A percentile compares a stretch with the other conserved stretches of the same genome.
phyloP scores from a whole-genome alignment of 2,113 vertebrate species.

The Hippotragus niger region DNA sequence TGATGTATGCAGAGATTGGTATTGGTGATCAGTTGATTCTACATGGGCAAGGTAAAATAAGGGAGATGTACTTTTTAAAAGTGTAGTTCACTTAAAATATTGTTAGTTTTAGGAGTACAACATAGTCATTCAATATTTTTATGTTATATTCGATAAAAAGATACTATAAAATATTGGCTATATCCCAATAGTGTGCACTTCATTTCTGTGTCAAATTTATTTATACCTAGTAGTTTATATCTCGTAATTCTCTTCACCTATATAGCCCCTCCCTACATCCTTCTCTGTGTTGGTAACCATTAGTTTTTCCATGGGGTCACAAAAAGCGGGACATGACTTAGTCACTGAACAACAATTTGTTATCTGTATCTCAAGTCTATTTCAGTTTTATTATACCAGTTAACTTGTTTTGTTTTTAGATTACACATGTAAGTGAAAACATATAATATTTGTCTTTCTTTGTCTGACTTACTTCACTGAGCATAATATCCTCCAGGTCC shows the following conservation, averaged over 20 bases:
- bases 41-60: background rate
- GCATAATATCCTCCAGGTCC: background rate
- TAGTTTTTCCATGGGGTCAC: background rate
- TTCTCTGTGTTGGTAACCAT: background rate
- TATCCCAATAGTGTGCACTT: background rate
- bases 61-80: background rate
- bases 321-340: background rate
- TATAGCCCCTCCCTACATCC: background rate
- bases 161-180: background rate
- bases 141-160: background rate
- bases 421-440: background rate
- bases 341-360: background rate
- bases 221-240: background rate
- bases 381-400: background rate
- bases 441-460: background rate
- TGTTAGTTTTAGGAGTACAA: background rate
- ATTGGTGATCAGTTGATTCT: background rate
- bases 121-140: background rate
- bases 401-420: background rate
- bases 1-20: background rate
- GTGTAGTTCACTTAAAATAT: background rate
- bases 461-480: background rate
- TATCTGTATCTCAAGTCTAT: background rate
- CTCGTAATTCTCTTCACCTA: background rate
- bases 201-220: background rate